Evolutionary conservation across 2,113 vertebrate genomes (phyloP), one percentile per base, ranked within the genome.

Genomic region (Lichenostomus cassidix): DNA sequence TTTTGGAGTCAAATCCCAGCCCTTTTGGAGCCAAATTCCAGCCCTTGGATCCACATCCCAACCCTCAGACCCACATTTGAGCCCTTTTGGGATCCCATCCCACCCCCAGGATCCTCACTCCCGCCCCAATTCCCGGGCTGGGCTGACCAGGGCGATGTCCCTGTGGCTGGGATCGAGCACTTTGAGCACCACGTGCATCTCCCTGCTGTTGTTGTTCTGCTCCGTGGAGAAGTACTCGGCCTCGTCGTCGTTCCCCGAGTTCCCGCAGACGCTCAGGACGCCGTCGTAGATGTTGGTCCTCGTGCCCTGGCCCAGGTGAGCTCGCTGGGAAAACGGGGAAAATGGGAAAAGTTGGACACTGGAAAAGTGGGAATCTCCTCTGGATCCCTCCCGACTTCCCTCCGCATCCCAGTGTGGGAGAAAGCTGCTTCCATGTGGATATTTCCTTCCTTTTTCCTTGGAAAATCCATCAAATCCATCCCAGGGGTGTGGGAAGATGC

Each of bases 231-330:
- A 97, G 1, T 95, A 92, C 0, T 98, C 97, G 1, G 89, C 94
- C 2, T 96, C 94, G 3, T 96, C 94, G 1, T 98, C 96, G 1
- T 58, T 53, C 0, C 85, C 96, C 2, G 15, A 33, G 11, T 49
- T 33, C 3, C 94, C 92, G 5, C 42, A 93, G 6, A 98, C 95
- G 10, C 88, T 92, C 63, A 99, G 93, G 5, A 95, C 71, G 7
- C 99, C 99, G 0, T 98, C 98, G 37, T 99, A 99, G 77, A 99
- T 99, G 68, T 99, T 99, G 42, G 99, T 99, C 92, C 98, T 97
- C 3, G 99, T 99, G 64, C 99, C 99, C 29, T 99, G 98, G 29
- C 99, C 99, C 80, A 99, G 90, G 95, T 99, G 99, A 46, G 98
- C 96, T 35, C 98, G 96, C 99, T 86, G 71, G 65, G 29, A 23